phyloP scores from a whole-genome alignment of 1,140 invertebrate genomes.

The Drosophila melanogaster region Release_6_plus_ISO1_MT NC_004354.4:3707501-3708000 shows the following conservation, averaged over 20 bases:
- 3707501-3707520: constrained; percentile 67
- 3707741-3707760: constrained; percentile 12
- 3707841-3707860: background rate
- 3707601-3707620: constrained; percentile 5
- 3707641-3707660: background rate
- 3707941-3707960: background rate
- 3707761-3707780: constrained; percentile 19
- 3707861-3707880: too few species aligned
- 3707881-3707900: too few species aligned
- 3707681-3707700: background rate
- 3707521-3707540: constrained; percentile 41
- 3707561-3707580: constrained; percentile 5
- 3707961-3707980: too few species aligned
- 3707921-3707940: background rate
- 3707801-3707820: constrained; percentile 17
- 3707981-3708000: background rate
- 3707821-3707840: background rate
- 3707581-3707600: constrained; percentile 22
- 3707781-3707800: constrained; percentile 39
- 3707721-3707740: constrained; percentile 28
- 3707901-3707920: too few species aligned
- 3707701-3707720: background rate
- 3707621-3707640: background rate
- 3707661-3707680: background rate
- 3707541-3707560: constrained; percentile 4